Evolutionary conservation across 92 coral and sea anemone genomes (phyloP), one percentile per base, ranked within the genome.

Genomic region (Epizoanthus ramosus): DNA sequence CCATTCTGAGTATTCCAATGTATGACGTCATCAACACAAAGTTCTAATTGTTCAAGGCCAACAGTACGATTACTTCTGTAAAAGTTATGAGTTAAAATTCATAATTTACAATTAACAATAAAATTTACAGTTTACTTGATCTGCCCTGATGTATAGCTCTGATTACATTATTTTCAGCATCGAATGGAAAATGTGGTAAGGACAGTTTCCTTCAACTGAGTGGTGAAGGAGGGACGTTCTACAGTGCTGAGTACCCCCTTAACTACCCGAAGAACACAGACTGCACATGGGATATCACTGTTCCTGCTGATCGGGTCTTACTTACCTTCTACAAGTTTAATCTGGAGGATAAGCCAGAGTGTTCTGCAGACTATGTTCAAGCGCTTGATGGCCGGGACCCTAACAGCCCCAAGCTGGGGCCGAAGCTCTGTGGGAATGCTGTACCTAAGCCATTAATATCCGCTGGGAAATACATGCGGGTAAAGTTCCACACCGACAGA

Each of bases 211-310:
- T 75, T 57, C 12, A 12, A 28, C 43, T 75, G 17, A 33, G 4
- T 6, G 80, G 80, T 33, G 56, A 75, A 18, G 80, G 80, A 22
- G 80, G 80, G 41, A 33, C 67, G 2, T 75, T 75, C 68, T 75
- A 14, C 65, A 75, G 80, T 57, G 67, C 80, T 1, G 80, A 68
- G 41, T 75, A 23, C 41, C 80, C 80, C 6, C 43, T 75, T 1
- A 28, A 57, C n/a, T 75, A 75, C 68, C 80, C 80, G 1, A 58
- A 75, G 19, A 75, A 37, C 35, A 58, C 68, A 6, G 54, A 75
- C 54, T 75, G 80, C 54, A 21, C 23, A 3, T 75, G 80, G 80
- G 56, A 75, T 28, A 75, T 75, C 21, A 33, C 16, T 19, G 80
- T 75, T 25, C 56, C 80, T n/a, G 56, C 33, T n/a, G 68, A 21